Conservation (phyloP, 2,888 invertebrate genomes). For the Gortyna flavago region DNA sequence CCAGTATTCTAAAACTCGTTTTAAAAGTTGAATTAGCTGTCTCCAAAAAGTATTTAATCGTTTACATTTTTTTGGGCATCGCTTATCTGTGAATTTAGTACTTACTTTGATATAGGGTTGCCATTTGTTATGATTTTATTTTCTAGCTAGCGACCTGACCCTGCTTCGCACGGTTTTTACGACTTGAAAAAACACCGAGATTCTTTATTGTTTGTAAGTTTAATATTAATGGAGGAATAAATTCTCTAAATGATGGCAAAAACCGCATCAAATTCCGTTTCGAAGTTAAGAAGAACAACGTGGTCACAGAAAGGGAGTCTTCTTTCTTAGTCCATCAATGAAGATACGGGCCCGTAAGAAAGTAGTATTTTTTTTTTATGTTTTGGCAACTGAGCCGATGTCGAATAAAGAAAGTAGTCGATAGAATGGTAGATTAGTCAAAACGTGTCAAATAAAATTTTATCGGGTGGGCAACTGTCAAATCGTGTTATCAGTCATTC, state of each 20-base stretch:
- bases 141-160: neutral
- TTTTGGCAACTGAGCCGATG: too few relatives aligned
- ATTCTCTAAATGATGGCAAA: neutral
- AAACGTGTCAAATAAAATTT: too few relatives aligned
- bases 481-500: too few relatives aligned
- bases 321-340: too few relatives aligned
- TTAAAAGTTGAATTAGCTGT: conserved; percentile 52
- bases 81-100: conserved; percentile 28
- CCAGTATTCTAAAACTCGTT: conserved; percentile 49
- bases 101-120: conserved; percentile 1
- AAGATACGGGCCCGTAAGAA: too few relatives aligned
- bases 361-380: too few relatives aligned
- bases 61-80: conserved; percentile 34
- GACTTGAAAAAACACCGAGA: neutral
- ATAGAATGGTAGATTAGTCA: too few relatives aligned
- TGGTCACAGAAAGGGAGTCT: neutral
- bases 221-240: neutral
- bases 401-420: too few relatives aligned
- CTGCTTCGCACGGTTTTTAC: neutral
- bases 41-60: conserved; percentile 23
- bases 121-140: conserved; percentile 26
- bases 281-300: neutral
- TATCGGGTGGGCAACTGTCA: too few relatives aligned
- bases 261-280: neutral
- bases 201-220: neutral